Evolutionary conservation across 2,797 vertebrate species (phyloP).

Genomic region (Poeciliopsis gracilis): DNA sequence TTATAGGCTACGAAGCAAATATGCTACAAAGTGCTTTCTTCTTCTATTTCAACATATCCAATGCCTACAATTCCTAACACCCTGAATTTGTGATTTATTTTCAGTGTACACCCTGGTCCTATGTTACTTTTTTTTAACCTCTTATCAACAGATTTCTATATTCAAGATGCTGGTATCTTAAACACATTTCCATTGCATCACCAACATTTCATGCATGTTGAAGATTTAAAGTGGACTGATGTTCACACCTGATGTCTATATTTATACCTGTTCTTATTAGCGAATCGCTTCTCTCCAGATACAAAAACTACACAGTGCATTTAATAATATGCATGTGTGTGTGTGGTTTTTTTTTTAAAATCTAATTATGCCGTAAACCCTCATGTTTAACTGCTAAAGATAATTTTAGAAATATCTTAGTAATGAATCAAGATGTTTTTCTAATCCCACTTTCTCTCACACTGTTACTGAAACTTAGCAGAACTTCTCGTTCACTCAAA

Average conservation of each 20-base stretch:
- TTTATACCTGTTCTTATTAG: not conserved
- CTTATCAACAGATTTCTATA: not conserved
- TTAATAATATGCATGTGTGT: not conserved
- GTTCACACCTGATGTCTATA: not conserved
- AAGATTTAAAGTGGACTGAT: constrained; percentile 3
- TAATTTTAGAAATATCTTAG: not conserved
- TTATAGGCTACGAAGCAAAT: not conserved
- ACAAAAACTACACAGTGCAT: too few relatives aligned
- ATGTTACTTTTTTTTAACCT: not conserved
- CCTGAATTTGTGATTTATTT: not conserved
- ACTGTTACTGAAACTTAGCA: not conserved
- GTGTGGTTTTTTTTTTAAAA: not conserved
- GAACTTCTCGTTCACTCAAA: not conserved
- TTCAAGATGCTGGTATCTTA: not conserved
- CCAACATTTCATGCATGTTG: not conserved
- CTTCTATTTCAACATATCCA: not conserved
- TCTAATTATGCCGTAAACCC: not conserved
- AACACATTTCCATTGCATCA: not conserved
- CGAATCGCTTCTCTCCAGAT: not conserved
- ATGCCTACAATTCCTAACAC: not conserved
- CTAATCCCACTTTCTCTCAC: not conserved
- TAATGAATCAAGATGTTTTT: not conserved
- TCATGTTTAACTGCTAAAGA: not conserved
- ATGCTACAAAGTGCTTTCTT: not conserved
- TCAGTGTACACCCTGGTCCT: not conserved